These are phyloP conservation scores for Acanthacorydalis orientalis DNA, from an alignment of 2,888 invertebrate genomes.

Conservation along the genomic window DNA sequence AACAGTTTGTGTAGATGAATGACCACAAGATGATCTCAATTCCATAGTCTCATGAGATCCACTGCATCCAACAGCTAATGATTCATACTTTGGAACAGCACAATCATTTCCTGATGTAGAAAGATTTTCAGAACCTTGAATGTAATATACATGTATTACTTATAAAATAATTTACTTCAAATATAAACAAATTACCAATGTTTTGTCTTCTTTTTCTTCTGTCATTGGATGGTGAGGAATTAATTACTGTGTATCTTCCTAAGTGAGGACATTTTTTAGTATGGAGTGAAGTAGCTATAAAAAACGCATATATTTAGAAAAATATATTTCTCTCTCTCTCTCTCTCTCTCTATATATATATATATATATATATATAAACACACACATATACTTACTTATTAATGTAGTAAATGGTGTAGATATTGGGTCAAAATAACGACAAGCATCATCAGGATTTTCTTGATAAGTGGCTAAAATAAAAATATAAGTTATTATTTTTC, in stretches of 20 bases:
- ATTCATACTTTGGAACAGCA: slow-evolving; percentile 32
- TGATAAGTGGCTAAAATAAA: slow-evolving; percentile 21
- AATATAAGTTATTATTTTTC: background rate
- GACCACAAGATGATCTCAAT: slow-evolving; percentile 36
- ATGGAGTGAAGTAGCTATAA: slow-evolving; percentile 41
- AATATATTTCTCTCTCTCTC: too few relatives aligned
- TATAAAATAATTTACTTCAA: background rate
- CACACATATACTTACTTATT: slow-evolving; percentile 36
- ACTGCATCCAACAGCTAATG: slow-evolving; percentile 42
- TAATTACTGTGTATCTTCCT: slow-evolving; percentile 45
- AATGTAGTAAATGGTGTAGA: slow-evolving; percentile 41
- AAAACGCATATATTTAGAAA: slow-evolving; percentile 1
- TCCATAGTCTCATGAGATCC: slow-evolving; percentile 37
- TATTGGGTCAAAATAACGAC: slow-evolving; percentile 34
- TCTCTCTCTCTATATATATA: background rate
- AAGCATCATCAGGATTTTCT: slow-evolving; percentile 49
- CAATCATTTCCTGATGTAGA: slow-evolving; percentile 24
- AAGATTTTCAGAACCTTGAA: slow-evolving; percentile 16
- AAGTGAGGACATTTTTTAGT: slow-evolving; percentile 50
- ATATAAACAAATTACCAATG: slow-evolving; percentile 11
- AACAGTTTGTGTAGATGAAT: slow-evolving; percentile 18
- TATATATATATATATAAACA: too few relatives aligned
- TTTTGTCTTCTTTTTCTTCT: slow-evolving; percentile 34
- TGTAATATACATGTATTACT: background rate
- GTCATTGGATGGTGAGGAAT: slow-evolving; percentile 21